Conservation (phyloP, 2,888 invertebrate species). For the Phortica okadai region DNA sequence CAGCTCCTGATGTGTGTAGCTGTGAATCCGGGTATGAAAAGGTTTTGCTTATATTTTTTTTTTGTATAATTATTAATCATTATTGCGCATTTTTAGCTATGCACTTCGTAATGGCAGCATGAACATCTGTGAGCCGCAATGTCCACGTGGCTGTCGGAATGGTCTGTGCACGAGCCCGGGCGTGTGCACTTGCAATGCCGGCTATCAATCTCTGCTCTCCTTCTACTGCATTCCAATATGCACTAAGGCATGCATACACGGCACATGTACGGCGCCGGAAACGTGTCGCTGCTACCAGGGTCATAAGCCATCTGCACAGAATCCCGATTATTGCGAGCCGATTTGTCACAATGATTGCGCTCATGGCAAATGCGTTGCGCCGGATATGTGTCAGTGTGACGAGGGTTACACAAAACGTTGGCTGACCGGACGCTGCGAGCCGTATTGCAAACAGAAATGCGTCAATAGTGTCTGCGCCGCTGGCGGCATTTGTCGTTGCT, state of each 20-base stretch:
- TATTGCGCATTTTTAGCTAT: constrained; percentile 34
- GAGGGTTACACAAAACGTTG: constrained; percentile 70
- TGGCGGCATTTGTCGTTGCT: constrained; percentile 78
- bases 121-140: constrained; percentile 69
- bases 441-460: constrained; percentile 69
- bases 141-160: constrained; percentile 68
- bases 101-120: constrained; percentile 63
- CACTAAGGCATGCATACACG: constrained; percentile 64
- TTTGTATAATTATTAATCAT: not conserved
- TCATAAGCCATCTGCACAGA: constrained; percentile 57
- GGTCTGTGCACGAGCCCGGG: constrained; percentile 76
- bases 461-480: constrained; percentile 77
- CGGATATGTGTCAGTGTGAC: constrained; percentile 70
- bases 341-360: constrained; percentile 69
- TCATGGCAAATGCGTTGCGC: constrained; percentile 71
- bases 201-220: constrained; percentile 64
- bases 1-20: constrained; percentile 74
- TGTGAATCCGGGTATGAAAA: constrained; percentile 62
- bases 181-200: constrained; percentile 72
- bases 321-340: constrained; percentile 64
- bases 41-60: not conserved
- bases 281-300: constrained; percentile 77
- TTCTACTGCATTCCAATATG: constrained; percentile 71
- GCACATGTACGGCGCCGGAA: constrained; percentile 74
- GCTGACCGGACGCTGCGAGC: constrained; percentile 69